phyloP scores from a whole-genome alignment of 2,113 vertebrate genomes.

The Budorcas taxicolor region DNA sequence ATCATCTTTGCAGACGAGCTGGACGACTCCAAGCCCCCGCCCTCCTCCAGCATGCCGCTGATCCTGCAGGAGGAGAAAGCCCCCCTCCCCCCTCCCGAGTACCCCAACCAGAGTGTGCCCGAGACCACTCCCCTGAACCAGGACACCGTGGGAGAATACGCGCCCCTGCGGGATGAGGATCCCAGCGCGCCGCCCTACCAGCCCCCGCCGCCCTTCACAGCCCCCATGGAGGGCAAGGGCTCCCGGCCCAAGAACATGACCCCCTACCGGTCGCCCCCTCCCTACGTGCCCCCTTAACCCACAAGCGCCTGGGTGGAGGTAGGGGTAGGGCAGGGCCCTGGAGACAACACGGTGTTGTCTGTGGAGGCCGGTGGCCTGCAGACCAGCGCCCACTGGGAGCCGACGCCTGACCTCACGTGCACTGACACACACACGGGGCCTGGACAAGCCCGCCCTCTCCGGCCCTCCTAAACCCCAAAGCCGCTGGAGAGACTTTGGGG shows the following conservation, averaged over 20 bases:
- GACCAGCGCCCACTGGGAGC: slow-evolving; percentile 76
- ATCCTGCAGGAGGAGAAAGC: slow-evolving; percentile 98
- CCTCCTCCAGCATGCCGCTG: slow-evolving; percentile 95
- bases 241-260: slow-evolving; percentile 99
- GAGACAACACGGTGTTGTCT: slow-evolving; percentile 85
- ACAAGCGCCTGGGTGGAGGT: slow-evolving; percentile 71
- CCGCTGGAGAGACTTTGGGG: slow-evolving; percentile 74
- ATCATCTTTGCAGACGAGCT: slow-evolving; percentile 97
- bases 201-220: slow-evolving; percentile 94
- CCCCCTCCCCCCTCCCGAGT: slow-evolving; percentile 93
- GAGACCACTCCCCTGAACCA: slow-evolving; percentile 93
- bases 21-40: slow-evolving; percentile 95
- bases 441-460: slow-evolving; percentile 69
- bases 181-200: slow-evolving; percentile 95
- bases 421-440: slow-evolving; percentile 68
- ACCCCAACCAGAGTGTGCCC: slow-evolving; percentile 91
- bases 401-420: slow-evolving; percentile 66
- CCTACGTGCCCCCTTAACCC: slow-evolving; percentile 96
- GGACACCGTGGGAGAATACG: slow-evolving; percentile 93
- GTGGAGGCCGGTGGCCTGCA: slow-evolving; percentile 78
- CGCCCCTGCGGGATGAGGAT: slow-evolving; percentile 92
- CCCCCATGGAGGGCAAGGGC: slow-evolving; percentile 95
- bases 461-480: slow-evolving; percentile 72
- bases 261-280: slow-evolving; percentile 95
- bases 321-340: slow-evolving; percentile 80